phyloP scores from a whole-genome alignment of 2,888 invertebrate genomes.

The Yponomeuta evonymella region DNA sequence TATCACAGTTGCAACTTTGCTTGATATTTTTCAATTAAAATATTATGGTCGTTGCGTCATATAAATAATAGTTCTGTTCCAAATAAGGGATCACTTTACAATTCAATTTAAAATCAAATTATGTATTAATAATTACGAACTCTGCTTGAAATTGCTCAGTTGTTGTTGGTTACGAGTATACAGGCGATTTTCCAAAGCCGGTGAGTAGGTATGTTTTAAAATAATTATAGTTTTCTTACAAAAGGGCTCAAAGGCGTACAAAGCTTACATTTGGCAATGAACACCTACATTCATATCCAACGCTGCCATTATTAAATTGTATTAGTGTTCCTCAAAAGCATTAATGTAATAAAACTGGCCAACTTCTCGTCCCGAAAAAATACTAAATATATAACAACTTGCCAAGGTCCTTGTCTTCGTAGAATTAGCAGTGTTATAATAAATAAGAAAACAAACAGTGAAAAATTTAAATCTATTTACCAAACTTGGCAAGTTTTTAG shows the following conservation, averaged over 20 bases:
- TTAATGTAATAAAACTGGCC: too few relatives aligned
- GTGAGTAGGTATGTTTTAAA: background rate
- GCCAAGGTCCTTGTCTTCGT: too few relatives aligned
- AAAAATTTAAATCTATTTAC: too few relatives aligned
- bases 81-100: background rate
- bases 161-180: background rate
- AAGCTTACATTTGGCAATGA: background rate
- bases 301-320: background rate
- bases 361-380: too few relatives aligned
- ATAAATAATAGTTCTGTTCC: background rate
- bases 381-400: too few relatives aligned
- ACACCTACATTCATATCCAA: background rate
- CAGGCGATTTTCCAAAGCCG: background rate
- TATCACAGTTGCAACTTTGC: too few relatives aligned
- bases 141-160: background rate
- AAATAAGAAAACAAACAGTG: too few relatives aligned
- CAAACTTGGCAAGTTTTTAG: too few relatives aligned
- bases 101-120: background rate
- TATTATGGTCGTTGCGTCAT: too few relatives aligned
- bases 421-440: too few relatives aligned
- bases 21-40: too few relatives aligned
- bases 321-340: background rate
- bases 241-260: background rate
- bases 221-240: background rate
- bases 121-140: background rate